Conservation (phyloP, 2,888 invertebrate genomes). For the Tribolium freemani region DNA sequence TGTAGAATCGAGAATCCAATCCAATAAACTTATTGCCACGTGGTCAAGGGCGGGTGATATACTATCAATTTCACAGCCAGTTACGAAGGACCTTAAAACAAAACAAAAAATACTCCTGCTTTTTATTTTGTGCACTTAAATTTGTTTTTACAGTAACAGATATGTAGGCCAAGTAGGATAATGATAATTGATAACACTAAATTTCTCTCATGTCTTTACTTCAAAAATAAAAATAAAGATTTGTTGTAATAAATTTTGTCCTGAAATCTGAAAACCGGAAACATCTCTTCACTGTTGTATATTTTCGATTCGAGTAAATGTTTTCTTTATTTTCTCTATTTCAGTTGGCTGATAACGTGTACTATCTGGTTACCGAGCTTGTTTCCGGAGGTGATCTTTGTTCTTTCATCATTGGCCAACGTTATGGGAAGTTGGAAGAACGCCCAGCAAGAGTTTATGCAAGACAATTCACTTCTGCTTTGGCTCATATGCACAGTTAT, state of each 20-base stretch:
- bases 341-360: slow-evolving; percentile 71
- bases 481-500: slow-evolving; percentile 77
- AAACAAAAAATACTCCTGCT: too few species aligned
- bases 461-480: slow-evolving; percentile 77
- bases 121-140: too few species aligned
- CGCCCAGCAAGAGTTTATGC: slow-evolving; percentile 72
- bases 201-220: too few species aligned
- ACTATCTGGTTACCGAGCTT: slow-evolving; percentile 82
- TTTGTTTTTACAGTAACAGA: too few species aligned
- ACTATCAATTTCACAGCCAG: too few species aligned
- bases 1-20: not conserved
- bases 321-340: slow-evolving; percentile 23
- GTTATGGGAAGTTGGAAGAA: slow-evolving; percentile 72
- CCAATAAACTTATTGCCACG: not conserved
- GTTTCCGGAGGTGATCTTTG: slow-evolving; percentile 81
- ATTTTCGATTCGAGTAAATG: slow-evolving; percentile 2
- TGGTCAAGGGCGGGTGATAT: too few species aligned
- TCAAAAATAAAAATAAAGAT: too few species aligned
- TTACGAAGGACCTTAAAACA: not conserved
- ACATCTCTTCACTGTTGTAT: not conserved
- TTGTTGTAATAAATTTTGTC: not conserved
- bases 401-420: slow-evolving; percentile 74
- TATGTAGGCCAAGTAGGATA: too few species aligned
- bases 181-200: too few species aligned
- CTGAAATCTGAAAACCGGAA: not conserved